A percentile compares a stretch with the other conserved stretches of the same genome.
These are phyloP conservation scores for Phrynocephalus forsythii DNA, from an alignment of 2,797 vertebrate species.

Conservation along the genomic window DNA sequence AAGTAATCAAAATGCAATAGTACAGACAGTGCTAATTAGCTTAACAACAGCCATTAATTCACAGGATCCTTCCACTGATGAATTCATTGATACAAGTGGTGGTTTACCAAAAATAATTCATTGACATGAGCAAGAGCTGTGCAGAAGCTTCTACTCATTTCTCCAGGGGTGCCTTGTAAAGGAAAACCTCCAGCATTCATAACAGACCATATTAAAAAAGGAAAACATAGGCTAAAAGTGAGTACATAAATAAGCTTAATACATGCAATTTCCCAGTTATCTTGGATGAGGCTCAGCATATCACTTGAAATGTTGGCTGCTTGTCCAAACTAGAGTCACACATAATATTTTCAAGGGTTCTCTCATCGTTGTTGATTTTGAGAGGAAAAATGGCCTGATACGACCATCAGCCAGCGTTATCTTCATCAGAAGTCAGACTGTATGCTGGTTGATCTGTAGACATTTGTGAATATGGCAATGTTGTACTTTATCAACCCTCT, in stretches of 20 bases:
- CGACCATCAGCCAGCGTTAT: neutral
- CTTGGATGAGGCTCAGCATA: neutral
- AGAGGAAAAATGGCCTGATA: neutral
- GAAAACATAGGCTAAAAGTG: too few relatives aligned
- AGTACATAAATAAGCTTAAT: neutral
- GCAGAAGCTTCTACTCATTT: too few relatives aligned
- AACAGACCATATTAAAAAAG: neutral
- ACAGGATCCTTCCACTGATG: too few relatives aligned
- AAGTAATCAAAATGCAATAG: too few relatives aligned
- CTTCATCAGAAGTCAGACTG: neutral
- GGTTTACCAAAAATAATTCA: too few relatives aligned
- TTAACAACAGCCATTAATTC: too few relatives aligned
- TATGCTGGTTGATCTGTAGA: neutral
- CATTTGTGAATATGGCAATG: neutral
- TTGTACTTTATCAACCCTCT: neutral
- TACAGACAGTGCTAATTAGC: too few relatives aligned
- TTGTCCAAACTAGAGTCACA: neutral
- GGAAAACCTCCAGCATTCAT: neutral
- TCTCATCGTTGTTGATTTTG: neutral
- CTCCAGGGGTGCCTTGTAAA: too few relatives aligned
- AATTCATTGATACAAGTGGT: too few relatives aligned
- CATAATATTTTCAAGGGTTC: neutral
- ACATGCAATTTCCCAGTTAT: neutral
- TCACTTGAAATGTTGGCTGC: neutral
- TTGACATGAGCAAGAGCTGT: too few relatives aligned